Evolutionary conservation across 1,140 invertebrate species (phyloP).

Genomic region (Teleopsis dalmanni): DNA sequence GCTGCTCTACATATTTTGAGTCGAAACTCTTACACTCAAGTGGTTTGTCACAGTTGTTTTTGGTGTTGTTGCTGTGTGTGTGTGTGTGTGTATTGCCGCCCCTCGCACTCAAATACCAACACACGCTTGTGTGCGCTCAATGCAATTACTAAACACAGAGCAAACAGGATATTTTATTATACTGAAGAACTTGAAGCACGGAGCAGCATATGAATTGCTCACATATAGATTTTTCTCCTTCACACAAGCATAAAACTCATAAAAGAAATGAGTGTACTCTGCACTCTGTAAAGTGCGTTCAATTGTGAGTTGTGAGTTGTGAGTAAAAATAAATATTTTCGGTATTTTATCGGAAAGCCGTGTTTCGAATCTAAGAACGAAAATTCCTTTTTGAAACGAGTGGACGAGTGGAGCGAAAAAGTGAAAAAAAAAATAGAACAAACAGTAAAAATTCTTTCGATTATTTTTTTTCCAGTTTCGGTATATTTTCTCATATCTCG

Average conservation of each 20-base stretch:
- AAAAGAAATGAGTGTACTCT: not conserved
- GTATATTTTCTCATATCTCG: constrained; percentile 17
- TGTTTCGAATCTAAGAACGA: constrained; percentile 22
- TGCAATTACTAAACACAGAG: too few species aligned
- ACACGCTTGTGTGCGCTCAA: too few species aligned
- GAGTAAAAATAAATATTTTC: not conserved
- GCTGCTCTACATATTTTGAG: too few species aligned
- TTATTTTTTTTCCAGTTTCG: constrained; percentile 2
- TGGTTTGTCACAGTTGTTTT: too few species aligned
- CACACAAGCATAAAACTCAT: not conserved
- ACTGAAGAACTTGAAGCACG: constrained; percentile 29
- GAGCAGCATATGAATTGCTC: too few species aligned
- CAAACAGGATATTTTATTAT: constrained; percentile 44
- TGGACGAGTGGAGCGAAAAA: constrained; percentile 8
- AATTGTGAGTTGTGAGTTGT: not conserved
- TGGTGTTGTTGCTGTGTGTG: too few species aligned
- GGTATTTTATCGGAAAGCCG: not conserved
- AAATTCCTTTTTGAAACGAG: constrained; percentile 32
- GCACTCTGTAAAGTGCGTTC: too few species aligned
- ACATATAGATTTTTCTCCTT: not conserved
- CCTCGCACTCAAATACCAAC: too few species aligned
- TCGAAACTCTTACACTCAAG: too few species aligned
- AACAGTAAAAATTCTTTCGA: constrained; percentile 14
- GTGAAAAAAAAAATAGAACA: not conserved
- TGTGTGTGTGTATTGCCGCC: too few species aligned